Evolutionary conservation across 2,888 invertebrate genomes (phyloP), one percentile per base, ranked within the genome.

Genomic region (Iselma pallidipennis): DNA sequence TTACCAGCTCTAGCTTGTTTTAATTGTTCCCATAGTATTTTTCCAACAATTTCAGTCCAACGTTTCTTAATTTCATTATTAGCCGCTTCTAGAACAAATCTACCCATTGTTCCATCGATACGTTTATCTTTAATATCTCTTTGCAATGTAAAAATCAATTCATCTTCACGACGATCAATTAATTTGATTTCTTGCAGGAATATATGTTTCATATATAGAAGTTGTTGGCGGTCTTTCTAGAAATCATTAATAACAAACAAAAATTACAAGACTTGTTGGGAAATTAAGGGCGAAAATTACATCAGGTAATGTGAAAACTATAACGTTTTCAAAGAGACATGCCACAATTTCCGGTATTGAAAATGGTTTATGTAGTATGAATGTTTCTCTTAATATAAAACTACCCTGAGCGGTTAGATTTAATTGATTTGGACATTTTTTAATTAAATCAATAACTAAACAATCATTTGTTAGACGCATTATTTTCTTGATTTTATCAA

Each of bases 11-110:
- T 50, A 14, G 25, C 50, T 50, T 50, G 25, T 10, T 4, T n/a
- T 10, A 50, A 28, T 50, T 50, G 50, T 25, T 50, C 50, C 50
- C 50, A 50, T 25, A 50, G n/a, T n/a, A 28, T 50, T 12, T 50
- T 25, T 9, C 26, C 29, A 10, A 50, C 16, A 50, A 50, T 50
- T 50, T 50, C 29, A 25, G 12, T 50, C 50, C 50, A 50, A n/a
- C 16, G 26, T 3, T 50, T 19, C n/a, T 28, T 50, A 16, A 29
- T 28, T 3, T 23, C 19, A 10, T 28, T 9, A 25, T 26, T 50
- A 16, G 26, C 16, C 2, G 50, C 50, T 6, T 50, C 29, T 50
- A 51, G 16, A 51, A 26, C 51, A 51, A 31, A 51, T 21, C 29
- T 14, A 29, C 28, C 6, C 29, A 21, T 29, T 26, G 45, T 45